These are phyloP conservation scores for Callorhinus ursinus DNA, from an alignment of 2,113 vertebrate species.

Conservation along the genomic window DNA sequence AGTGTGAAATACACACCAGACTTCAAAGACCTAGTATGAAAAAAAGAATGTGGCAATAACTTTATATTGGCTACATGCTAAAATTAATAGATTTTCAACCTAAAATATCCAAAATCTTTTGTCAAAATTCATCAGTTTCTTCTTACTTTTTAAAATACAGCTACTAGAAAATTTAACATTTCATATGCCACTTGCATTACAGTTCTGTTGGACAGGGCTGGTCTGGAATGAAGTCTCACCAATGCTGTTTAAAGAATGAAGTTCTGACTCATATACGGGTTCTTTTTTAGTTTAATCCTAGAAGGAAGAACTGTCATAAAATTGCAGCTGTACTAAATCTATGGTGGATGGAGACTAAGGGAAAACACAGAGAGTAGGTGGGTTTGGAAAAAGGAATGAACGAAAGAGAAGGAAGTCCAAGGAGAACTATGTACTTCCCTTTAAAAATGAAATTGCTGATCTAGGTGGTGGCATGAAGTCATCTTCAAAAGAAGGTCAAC, in stretches of 20 bases:
- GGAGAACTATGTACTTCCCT: not conserved
- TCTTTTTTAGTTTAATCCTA: conserved; percentile 1
- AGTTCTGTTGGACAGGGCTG: not conserved
- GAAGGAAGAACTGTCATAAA: conserved; percentile 7
- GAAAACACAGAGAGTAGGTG: not conserved
- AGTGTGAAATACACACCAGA: not conserved
- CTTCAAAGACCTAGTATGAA: not conserved
- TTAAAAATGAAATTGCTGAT: not conserved
- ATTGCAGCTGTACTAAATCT: not conserved
- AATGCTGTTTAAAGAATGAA: not conserved
- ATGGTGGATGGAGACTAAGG: not conserved
- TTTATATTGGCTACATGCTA: not conserved
- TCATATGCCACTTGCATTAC: not conserved
- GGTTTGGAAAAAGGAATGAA: not conserved
- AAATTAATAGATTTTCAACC: conserved; percentile 16
- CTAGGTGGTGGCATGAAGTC: not conserved
- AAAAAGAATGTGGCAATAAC: not conserved
- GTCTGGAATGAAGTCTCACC: not conserved
- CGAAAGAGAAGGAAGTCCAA: not conserved
- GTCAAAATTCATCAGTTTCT: conserved; percentile 29
- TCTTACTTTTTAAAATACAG: not conserved
- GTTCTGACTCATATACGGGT: not conserved
- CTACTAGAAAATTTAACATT: not conserved
- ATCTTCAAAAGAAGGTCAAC: not conserved
- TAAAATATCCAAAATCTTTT: not conserved